phyloP scores from a whole-genome alignment of 2,797 vertebrate species.

The Synaphobranchus kaupii region DNA sequence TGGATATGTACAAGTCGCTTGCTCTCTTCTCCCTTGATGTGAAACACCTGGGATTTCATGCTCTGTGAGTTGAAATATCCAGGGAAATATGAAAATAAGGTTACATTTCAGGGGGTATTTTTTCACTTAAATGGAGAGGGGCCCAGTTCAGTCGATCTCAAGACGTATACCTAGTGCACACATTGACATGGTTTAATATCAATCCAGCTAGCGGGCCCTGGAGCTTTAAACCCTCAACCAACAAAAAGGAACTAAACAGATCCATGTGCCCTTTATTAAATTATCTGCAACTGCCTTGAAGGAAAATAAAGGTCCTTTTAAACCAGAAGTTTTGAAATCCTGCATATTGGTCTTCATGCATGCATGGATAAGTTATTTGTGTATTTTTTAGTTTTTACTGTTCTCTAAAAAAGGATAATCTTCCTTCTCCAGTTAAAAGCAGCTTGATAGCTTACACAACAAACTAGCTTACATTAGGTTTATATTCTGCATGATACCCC shows the following conservation, averaged over 20 bases:
- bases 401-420: neutral
- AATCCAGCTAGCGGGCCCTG: neutral
- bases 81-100: neutral
- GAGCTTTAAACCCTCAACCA: neutral
- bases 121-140: neutral
- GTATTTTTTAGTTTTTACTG: neutral
- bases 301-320: neutral
- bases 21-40: neutral
- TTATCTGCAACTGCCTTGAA: conserved; percentile 28
- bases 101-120: neutral
- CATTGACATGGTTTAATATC: neutral
- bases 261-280: conserved; percentile 23
- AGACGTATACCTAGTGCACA: neutral
- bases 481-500: too few species aligned
- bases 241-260: conserved; percentile 19
- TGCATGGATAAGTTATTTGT: neutral
- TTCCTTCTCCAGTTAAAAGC: neutral
- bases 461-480: too few species aligned
- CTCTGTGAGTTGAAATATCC: neutral
- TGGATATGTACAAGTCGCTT: too few species aligned
- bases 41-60: conserved; percentile 19
- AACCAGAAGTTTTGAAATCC: conserved; percentile 11
- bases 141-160: neutral
- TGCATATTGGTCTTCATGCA: neutral
- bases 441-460: too few species aligned